Evolutionary conservation across 2,797 vertebrate species (phyloP).

Genomic region (Streptopelia turtur): DNA sequence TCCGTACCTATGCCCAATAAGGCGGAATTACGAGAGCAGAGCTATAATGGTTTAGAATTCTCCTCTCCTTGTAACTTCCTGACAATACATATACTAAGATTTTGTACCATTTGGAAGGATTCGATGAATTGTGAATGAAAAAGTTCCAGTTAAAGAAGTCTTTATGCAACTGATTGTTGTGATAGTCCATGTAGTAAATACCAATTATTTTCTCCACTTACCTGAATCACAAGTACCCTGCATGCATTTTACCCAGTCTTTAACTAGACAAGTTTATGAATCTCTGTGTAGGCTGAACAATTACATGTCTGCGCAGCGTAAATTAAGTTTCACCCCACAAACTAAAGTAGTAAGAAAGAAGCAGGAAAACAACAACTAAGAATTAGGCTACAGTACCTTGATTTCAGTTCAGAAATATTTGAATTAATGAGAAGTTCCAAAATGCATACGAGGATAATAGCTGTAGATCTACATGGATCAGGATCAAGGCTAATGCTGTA

Average conservation of each 20-base stretch:
- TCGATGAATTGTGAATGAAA: not conserved
- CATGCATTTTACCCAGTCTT: not conserved
- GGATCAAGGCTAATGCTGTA: constrained; percentile 87
- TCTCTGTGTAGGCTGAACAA: not conserved
- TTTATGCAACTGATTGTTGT: not conserved
- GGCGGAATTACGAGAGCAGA: not conserved
- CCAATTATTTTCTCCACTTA: not conserved
- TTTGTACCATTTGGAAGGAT: not conserved
- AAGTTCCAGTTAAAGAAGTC: not conserved
- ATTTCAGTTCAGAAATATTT: constrained; percentile 81
- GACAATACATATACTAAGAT: not conserved
- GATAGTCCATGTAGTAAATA: not conserved
- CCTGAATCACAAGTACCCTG: not conserved
- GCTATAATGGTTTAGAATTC: not conserved
- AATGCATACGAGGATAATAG: constrained; percentile 82
- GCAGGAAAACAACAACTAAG: not conserved
- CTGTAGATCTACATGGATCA: constrained; percentile 88
- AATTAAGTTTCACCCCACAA: not conserved
- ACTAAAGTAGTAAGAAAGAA: not conserved
- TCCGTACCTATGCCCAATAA: not conserved
- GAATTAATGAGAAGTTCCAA: constrained; percentile 89
- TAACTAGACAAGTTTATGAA: not conserved
- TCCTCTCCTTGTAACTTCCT: not conserved
- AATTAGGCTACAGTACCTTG: constrained; percentile 81
- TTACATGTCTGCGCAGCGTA: not conserved